Evolutionary conservation across 2,113 vertebrate genomes (phyloP).

Genomic region (Semicossyphus pulcher): DNA sequence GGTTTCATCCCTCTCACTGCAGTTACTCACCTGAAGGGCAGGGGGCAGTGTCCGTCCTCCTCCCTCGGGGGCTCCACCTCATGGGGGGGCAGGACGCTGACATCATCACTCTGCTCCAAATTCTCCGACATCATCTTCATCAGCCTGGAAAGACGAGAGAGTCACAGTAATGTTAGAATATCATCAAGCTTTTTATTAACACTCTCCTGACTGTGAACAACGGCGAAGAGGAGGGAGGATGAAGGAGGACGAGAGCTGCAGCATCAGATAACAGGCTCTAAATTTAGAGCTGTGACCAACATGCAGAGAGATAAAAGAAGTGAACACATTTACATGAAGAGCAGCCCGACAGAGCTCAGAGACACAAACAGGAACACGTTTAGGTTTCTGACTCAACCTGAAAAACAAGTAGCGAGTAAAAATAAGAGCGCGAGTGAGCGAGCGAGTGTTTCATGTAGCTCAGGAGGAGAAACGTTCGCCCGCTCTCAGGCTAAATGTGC

Average conservation of each 20-base stretch:
- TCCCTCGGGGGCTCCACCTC: slow-evolving; percentile 66
- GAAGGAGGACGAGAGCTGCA: not conserved
- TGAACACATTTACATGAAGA: no score
- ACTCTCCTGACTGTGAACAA: not conserved
- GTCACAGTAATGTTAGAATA: no score
- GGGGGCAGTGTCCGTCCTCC: slow-evolving; percentile 70
- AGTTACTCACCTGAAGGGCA: slow-evolving; percentile 72
- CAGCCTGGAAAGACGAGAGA: not conserved
- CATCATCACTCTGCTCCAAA: slow-evolving; percentile 69
- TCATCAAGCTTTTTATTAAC: not conserved
- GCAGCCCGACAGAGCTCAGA: no score
- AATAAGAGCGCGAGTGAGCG: no score
- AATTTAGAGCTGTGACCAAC: slow-evolving; percentile 46
- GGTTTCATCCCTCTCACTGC: no score
- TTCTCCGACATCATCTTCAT: slow-evolving; percentile 65
- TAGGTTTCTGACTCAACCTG: no score
- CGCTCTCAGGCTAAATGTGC: no score
- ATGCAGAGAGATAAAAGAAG: not conserved
- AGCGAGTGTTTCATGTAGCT: no score
- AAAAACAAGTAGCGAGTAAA: no score
- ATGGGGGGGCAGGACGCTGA: slow-evolving; percentile 40
- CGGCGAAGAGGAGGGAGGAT: not conserved
- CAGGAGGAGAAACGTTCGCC: no score
- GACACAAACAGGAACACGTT: no score
- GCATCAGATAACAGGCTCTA: slow-evolving; percentile 40